Evolutionary conservation across 1,140 invertebrate species (phyloP), one percentile per base, ranked within the genome.

Genomic region (Sminthurides bifidus): DNA sequence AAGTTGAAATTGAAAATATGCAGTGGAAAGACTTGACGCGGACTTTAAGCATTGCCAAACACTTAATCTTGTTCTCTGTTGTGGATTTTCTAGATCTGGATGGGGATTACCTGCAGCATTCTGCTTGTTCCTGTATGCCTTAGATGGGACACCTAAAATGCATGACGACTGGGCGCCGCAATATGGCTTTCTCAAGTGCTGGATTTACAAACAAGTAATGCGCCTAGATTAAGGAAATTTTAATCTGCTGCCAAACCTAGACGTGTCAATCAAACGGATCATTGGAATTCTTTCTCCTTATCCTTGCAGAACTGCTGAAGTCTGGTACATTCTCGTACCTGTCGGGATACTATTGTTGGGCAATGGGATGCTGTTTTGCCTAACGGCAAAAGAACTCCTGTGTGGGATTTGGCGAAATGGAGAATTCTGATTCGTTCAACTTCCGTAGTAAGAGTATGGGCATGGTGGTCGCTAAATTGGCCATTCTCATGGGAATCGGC

Each of bases 341-440:
- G 78, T 89, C 41, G 85, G 84, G 15, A 74, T 83, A 33, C 73
- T 88, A 30, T 71, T 89, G 38, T 74, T 81, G 38, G 74, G 85
- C 48, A 89, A 89, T 70, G 74, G 87, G 27, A 73, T 82, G 10
- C 77, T 88, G 50, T 89, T 88, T 70, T 75, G 79, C 23, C 81
- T 83, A 23, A 88, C 86, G 3, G 83, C 86, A 8, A 76, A 84
- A 52, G 85, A 88, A 75, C 74, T 89, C 54, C 87, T 85, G 3
- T 89, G 85, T 67, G 86, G 86, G 3, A 72, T 88, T 6, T 89
- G 86, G 86, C 85, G 86, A 66, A 77, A n/a, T 83, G 50, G 85
- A 88, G 35, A 64, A 64, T 30, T 60, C 62, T 1, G 62, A 64
- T 30, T 64, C 62, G 24, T 56, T 64, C 8, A 60, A 44, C 24